These are phyloP conservation scores for Periphyllus acericola DNA, from an alignment of 2,888 invertebrate species.

Conservation along the genomic window DNA sequence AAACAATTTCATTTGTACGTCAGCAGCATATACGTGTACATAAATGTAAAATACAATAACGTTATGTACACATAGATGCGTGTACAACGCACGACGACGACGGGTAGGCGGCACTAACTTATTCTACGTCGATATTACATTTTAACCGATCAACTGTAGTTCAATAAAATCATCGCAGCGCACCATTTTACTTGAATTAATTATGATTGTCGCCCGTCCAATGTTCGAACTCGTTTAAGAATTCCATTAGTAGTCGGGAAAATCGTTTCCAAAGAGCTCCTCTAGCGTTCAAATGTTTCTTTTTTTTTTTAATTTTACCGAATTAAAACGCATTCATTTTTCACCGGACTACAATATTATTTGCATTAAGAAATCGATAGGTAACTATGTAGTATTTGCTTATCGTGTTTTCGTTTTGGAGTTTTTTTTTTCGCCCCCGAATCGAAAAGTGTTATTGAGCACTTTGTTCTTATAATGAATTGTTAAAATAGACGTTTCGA, in stretches of 20 bases:
- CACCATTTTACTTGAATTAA: neutral
- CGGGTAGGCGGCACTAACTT: neutral
- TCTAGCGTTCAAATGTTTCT: neutral
- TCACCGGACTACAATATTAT: neutral
- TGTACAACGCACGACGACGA: neutral
- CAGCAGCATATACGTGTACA: no score
- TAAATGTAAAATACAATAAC: neutral
- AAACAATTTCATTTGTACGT: neutral
- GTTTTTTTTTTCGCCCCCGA: neutral
- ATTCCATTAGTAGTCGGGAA: neutral
- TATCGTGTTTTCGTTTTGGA: neutral
- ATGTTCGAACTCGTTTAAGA: neutral
- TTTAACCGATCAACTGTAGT: neutral
- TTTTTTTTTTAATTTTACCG: neutral
- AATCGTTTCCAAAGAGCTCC: neutral
- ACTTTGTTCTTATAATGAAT: conserved; percentile 19
- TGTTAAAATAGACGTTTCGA: neutral
- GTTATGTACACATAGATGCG: neutral
- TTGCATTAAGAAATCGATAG: neutral
- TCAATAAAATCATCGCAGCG: neutral
- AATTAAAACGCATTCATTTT: neutral
- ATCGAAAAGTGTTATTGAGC: neutral
- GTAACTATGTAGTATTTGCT: neutral
- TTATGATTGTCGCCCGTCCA: neutral
- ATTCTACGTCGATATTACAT: neutral